Percentiles rank a stretch among this genome's conserved stretches.
These are phyloP conservation scores for Trichechus manatus DNA, from an alignment of 2,113 vertebrate genomes.

Conservation along the genomic window DNA sequence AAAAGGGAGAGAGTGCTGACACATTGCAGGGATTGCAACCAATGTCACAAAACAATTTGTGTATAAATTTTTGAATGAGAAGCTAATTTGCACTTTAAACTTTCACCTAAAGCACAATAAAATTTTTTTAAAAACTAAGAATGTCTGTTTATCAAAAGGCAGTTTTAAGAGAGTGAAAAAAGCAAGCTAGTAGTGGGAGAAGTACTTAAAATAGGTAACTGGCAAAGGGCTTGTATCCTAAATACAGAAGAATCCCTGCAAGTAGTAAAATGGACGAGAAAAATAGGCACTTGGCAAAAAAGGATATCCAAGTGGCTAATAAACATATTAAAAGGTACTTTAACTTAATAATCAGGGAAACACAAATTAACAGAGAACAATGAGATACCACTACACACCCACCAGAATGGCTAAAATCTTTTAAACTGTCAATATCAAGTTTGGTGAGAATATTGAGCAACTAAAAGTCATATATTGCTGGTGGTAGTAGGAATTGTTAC, in stretches of 20 bases:
- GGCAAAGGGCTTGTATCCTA: background rate
- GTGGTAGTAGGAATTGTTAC: background rate
- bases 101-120: too few species aligned
- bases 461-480: background rate
- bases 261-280: background rate
- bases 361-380: background rate
- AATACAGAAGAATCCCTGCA: background rate
- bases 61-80: too few species aligned
- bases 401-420: background rate
- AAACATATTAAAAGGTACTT: background rate
- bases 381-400: background rate
- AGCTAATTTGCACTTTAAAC: too few species aligned
- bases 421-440: background rate
- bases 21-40: too few species aligned
- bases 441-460: background rate
- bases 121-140: background rate
- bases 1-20: too few species aligned
- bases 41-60: too few species aligned
- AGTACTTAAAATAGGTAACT: background rate
- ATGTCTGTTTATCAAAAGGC: background rate
- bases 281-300: background rate
- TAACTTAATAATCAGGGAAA: background rate
- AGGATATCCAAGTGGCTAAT: background rate
- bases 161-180: background rate
- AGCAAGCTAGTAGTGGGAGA: background rate